Evolutionary conservation across 2,113 vertebrate species (phyloP), one percentile per base, ranked within the genome.

Genomic region (Hippocampus zosterae): DNA sequence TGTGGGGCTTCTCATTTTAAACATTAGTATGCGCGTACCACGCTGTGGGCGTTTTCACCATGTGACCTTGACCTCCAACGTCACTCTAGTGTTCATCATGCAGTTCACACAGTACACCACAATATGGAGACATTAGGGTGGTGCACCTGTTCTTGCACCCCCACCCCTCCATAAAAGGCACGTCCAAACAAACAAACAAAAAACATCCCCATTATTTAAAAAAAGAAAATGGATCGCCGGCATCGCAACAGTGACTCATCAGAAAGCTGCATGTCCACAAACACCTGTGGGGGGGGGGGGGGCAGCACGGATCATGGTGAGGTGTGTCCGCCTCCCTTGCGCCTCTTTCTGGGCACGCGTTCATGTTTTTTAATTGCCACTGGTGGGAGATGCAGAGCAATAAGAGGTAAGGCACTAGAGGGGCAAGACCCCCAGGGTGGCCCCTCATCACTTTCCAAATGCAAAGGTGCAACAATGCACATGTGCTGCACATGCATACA

Each of bases 211-310:
- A 0, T 44, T 8, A 15, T 63, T n/a, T 57, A 48, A 23, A 41
- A 53, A 50, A 53, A 15, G 42, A 25, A 46, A 75, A 69, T 16
- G 63, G 12, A 63, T 68, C 18, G 62, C 21, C 48, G 41, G 53
- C 53, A 76, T 55, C 70, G 76, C 66, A 65, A 46, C 63, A n/a
- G 50, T 82, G 79, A 85, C 69, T 83, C 78, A 85, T 81, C 65
- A 69, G 61, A 73, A 75, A 66, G 67, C 71, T 76, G 79, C 71
- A 72, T 69, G 77, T 82, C 68, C 70, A 76, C 50, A 76, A 75
- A 68, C 71, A 70, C 65, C 33, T 37, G 21, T 3, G 55, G n/a
- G 25, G 25, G 55, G n/a, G 23, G 13, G 8, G 27, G 57, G 29
- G 66, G 56, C 40, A 71, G 69, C 67, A 42, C 40, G 55, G 67